Conservation (phyloP, 2,113 vertebrate genomes). For the Pterocles orientalis region DNA sequence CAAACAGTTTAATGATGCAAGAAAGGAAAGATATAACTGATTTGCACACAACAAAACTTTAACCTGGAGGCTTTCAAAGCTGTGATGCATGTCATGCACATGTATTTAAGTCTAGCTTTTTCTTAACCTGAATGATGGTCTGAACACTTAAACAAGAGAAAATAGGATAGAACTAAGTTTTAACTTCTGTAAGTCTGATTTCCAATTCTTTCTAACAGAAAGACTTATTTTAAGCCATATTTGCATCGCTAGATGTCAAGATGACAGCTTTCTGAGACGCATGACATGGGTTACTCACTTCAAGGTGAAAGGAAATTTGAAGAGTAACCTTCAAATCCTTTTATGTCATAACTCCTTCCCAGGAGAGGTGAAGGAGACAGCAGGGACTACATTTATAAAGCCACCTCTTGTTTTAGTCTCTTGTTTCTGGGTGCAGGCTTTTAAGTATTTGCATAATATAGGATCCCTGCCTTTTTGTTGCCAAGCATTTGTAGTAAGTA, state of each 20-base stretch:
- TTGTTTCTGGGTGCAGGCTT: conserved; percentile 21
- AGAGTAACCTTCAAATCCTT: conserved; percentile 54
- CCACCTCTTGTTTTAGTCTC: conserved; percentile 10
- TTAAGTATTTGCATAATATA: conserved; percentile 39
- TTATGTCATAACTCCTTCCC: conserved; percentile 48
- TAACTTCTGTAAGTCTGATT: neutral
- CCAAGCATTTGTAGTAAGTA: conserved; percentile 4
- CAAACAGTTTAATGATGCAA: neutral
- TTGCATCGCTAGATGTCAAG: conserved; percentile 13
- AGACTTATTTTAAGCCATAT: neutral
- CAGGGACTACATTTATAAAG: neutral
- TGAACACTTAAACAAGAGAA: neutral
- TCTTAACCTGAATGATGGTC: neutral
- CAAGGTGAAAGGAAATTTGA: conserved; percentile 49
- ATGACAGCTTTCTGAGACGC: neutral
- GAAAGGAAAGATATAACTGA: neutral
- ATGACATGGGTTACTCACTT: conserved; percentile 39
- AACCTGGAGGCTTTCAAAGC: neutral
- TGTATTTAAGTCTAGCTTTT: neutral
- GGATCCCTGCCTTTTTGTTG: conserved; percentile 52
- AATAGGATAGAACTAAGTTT: neutral
- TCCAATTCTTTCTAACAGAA: neutral
- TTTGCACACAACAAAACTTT: neutral
- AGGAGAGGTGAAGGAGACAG: conserved; percentile 29
- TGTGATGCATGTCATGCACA: neutral